Percentiles rank a stretch among this genome's conserved stretches.
Evolutionary conservation across 1,140 invertebrate genomes (phyloP).

Genomic region (Bombus huntii): DNA sequence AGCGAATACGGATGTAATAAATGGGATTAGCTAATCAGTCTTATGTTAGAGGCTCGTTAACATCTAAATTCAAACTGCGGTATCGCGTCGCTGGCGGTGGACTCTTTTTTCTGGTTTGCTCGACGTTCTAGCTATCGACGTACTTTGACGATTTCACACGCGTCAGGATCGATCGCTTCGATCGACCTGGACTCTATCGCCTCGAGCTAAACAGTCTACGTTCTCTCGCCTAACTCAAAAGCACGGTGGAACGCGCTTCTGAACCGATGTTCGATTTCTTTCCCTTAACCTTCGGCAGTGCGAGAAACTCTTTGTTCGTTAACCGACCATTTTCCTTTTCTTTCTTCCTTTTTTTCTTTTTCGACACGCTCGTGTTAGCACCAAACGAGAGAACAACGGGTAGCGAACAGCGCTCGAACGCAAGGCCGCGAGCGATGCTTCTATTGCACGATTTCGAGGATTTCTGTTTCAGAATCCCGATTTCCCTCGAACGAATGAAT

Average conservation of each 20-base stretch:
- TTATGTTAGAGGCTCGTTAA: slow-evolving; percentile 82
- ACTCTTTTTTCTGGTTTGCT: slow-evolving; percentile 58
- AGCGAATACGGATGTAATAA: slow-evolving; percentile 79
- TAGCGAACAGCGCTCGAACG: not conserved
- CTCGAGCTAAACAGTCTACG: slow-evolving; percentile 79
- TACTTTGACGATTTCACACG: not conserved
- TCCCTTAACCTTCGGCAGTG: not conserved
- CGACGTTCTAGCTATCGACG: slow-evolving; percentile 24
- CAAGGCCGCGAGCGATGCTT: not conserved
- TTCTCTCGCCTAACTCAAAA: slow-evolving; percentile 78
- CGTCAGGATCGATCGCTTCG: not conserved
- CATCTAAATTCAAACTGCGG: slow-evolving; percentile 71
- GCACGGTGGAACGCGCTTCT: slow-evolving; percentile 61
- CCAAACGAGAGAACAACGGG: not conserved
- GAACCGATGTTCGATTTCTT: slow-evolving; percentile 37
- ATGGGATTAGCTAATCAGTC: slow-evolving; percentile 83
- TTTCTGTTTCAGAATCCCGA: not conserved
- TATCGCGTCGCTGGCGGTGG: slow-evolving; percentile 46
- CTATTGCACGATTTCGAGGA: slow-evolving; percentile 54
- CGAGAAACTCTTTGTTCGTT: not conserved
- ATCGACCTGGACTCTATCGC: slow-evolving; percentile 74
- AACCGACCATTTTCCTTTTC: not conserved
- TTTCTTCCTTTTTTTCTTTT: too few species aligned
- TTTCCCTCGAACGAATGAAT: not conserved
- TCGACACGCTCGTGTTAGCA: slow-evolving; percentile 14